Base-by-base conservation (phyloP, 2,797 vertebrate species). In the Spinus olivaceus region DNA sequence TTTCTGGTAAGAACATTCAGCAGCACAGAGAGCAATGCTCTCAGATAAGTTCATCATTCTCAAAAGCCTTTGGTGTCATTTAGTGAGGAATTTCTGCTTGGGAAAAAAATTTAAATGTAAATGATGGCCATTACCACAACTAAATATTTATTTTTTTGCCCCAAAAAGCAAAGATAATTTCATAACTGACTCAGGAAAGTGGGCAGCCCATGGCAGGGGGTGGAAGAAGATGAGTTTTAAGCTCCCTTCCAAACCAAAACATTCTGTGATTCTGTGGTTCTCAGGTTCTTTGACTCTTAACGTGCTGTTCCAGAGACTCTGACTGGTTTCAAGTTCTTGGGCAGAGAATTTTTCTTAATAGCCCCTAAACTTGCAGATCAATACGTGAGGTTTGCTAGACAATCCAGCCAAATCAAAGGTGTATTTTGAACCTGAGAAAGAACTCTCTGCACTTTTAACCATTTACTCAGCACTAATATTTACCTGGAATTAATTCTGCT, bases 71-170 rank as follows among this genome's bases (percentile, higher is more conserved):
- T 50, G 86, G 46, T 89, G 91, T 89, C 76, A 67, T 50, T 93
- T 57, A 64, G 74, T 2, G 21, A 93, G 81, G 76, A 82, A 86
- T 92, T 94, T 94, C 83, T 60, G 14, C 65, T 67, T 19, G 2
- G 90, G 30, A 65, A 84, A 87, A 89, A 81, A 42, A 89, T 87
- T 88, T 83, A 53, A 50, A 91, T 95, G 95, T 86, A 96, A 92
- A 95, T 92, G 24, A 88, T 14, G 21, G 72, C 88, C 54, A 91
- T 91, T 92, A 83, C 35, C 44, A 44, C 90, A 71, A 92, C 91
- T 77, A 92, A 89, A 78, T 90, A 74, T 78, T 92, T 84, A 35
- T 32, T 35, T 60, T 56, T 94, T 81, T 77, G 24, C 37, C 53
- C 65, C 50, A 16, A 47, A 27, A 89, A 25, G 19, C 0, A 2